Evolutionary conservation across 2,888 invertebrate genomes (phyloP).

Genomic region (Pardosa pseudoannulata): DNA sequence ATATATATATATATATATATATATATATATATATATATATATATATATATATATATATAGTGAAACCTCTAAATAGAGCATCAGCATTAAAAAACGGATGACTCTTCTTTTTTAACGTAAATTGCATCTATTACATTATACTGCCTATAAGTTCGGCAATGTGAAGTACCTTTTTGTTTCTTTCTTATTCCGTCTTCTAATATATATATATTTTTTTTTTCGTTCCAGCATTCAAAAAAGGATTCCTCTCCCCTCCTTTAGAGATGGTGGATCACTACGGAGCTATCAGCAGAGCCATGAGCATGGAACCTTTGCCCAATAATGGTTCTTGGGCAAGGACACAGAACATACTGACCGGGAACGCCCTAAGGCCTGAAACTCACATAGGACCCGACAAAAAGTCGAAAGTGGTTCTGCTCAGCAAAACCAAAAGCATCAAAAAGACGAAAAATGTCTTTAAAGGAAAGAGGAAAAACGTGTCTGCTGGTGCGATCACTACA

Average conservation of each 20-base stretch:
- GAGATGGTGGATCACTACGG: slow-evolving; percentile 73
- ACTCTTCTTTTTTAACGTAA: too few relatives aligned
- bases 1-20: too few relatives aligned
- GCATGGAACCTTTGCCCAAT: slow-evolving; percentile 71
- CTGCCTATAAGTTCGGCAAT: too few relatives aligned
- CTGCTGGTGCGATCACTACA: neutral
- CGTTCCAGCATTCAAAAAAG: slow-evolving; percentile 69
- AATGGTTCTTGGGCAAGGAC: slow-evolving; percentile 72
- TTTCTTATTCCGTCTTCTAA: too few relatives aligned
- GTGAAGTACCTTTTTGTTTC: too few relatives aligned
- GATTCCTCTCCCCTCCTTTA: slow-evolving; percentile 56
- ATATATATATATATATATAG: too few relatives aligned
- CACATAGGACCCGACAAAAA: slow-evolving; percentile 59
- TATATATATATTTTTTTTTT: slow-evolving; percentile 20
- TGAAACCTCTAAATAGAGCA: too few relatives aligned
- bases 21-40: too few relatives aligned
- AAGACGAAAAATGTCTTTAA: slow-evolving; percentile 57
- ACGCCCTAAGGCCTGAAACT: slow-evolving; percentile 51
- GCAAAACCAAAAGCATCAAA: slow-evolving; percentile 29
- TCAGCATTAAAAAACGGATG: too few relatives aligned
- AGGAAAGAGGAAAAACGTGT: slow-evolving; percentile 46
- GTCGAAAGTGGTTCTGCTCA: slow-evolving; percentile 32
- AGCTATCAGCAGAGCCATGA: slow-evolving; percentile 68
- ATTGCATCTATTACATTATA: too few relatives aligned
- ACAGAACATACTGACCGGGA: slow-evolving; percentile 40